These are phyloP conservation scores for Tuberolachnus salignus DNA, from an alignment of 2,888 invertebrate species.

Conservation along the genomic window DNA sequence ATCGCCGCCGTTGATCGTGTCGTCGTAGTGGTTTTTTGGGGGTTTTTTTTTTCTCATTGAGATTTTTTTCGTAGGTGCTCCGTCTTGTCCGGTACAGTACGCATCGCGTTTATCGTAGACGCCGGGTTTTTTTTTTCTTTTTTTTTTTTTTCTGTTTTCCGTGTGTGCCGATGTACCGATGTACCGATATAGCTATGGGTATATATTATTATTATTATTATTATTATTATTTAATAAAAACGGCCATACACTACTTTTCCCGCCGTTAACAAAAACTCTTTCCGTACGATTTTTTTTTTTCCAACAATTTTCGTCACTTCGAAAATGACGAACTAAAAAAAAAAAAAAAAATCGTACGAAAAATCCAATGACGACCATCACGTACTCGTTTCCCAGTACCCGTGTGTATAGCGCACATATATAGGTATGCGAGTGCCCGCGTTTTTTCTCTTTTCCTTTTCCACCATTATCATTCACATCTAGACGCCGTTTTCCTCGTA, in stretches of 20 bases:
- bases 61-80: neutral
- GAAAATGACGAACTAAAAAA: neutral
- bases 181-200: too few relatives aligned
- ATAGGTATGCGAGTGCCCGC: neutral
- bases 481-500: neutral
- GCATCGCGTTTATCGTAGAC: neutral
- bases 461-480: neutral
- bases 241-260: too few relatives aligned
- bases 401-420: neutral
- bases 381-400: neutral
- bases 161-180: neutral
- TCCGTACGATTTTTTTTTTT: neutral
- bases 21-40: neutral
- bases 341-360: too few relatives aligned
- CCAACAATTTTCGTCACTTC: neutral
- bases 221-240: too few relatives aligned
- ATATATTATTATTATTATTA: too few relatives aligned
- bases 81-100: neutral
- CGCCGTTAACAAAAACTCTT: neutral
- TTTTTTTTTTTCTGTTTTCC: neutral
- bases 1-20: neutral
- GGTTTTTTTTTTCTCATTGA: neutral
- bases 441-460: neutral
- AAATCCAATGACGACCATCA: neutral
- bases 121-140: neutral